These are phyloP conservation scores for Tenebrosternarchus preto DNA, from an alignment of 2,113 vertebrate genomes.

Conservation along the genomic window DNA sequence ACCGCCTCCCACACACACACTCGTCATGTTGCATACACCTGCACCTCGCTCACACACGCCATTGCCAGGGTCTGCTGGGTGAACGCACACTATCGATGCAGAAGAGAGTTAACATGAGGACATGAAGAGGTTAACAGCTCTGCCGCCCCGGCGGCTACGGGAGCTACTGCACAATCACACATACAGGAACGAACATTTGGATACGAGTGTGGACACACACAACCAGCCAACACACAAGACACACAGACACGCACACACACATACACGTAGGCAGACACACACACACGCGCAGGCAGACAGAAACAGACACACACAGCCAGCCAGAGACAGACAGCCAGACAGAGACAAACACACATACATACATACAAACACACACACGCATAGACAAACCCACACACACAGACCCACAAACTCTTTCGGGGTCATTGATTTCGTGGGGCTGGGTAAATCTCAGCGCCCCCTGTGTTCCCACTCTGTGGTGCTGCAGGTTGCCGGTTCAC, in stretches of 20 bases:
- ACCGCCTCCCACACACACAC: slow-evolving; percentile 67
- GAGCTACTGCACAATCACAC: too few relatives aligned
- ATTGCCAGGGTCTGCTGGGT: neutral
- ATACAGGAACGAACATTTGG: neutral
- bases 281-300: neutral
- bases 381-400: neutral
- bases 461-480: neutral
- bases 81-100: neutral
- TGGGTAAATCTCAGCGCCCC: neutral
- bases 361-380: slow-evolving; percentile 15
- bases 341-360: neutral
- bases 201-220: too few relatives aligned
- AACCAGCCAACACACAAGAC: too few relatives aligned
- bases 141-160: too few relatives aligned
- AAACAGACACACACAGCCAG: slow-evolving; percentile 1
- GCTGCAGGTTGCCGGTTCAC: slow-evolving; percentile 38
- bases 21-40: slow-evolving; percentile 51
- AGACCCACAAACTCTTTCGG: neutral
- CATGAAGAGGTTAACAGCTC: too few relatives aligned
- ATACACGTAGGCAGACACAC: neutral
- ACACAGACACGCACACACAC: too few relatives aligned
- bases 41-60: slow-evolving; percentile 19
- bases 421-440: slow-evolving; percentile 20
- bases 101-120: neutral
- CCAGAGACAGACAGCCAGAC: too few relatives aligned